These are phyloP conservation scores for Myopa tessellatipennis DNA, from an alignment of 2,888 invertebrate genomes.

Conservation along the genomic window DNA sequence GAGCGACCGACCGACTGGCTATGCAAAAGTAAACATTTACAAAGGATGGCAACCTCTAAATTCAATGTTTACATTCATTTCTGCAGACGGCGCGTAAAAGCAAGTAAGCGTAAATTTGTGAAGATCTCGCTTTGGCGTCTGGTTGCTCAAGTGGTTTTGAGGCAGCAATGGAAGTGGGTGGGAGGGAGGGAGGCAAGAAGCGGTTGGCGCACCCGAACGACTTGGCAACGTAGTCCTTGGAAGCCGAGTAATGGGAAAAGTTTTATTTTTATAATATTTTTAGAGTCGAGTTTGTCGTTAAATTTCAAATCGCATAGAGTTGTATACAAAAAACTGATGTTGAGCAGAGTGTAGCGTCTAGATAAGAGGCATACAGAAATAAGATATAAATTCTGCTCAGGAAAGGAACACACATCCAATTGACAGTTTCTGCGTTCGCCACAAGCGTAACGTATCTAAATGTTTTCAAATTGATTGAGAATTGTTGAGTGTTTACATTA, in stretches of 20 bases:
- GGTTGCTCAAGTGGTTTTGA: slow-evolving; percentile 3
- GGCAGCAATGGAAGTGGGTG: not conserved
- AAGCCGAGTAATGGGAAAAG: slow-evolving; percentile 27
- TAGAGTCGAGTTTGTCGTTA: slow-evolving; percentile 18
- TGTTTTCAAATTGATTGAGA: no score
- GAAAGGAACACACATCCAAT: not conserved
- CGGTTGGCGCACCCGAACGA: not conserved
- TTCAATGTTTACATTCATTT: slow-evolving; percentile 33
- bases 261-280: slow-evolving; percentile 23
- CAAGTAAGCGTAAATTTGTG: slow-evolving; percentile 30
- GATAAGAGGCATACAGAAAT: not conserved
- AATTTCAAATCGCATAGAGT: slow-evolving; percentile 17
- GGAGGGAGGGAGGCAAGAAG: not conserved
- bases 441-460: no score
- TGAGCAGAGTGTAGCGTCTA: not conserved
- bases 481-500: no score
- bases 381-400: not conserved
- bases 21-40: not conserved
- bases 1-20: not conserved
- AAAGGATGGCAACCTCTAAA: slow-evolving; percentile 10
- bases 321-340: slow-evolving; percentile 9
- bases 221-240: slow-evolving; percentile 15
- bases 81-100: slow-evolving; percentile 30
- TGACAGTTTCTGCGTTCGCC: no score
- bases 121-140: slow-evolving; percentile 28